Evolutionary conservation across 2,797 vertebrate species (phyloP).

Genomic region (Acomys russatus): DNA sequence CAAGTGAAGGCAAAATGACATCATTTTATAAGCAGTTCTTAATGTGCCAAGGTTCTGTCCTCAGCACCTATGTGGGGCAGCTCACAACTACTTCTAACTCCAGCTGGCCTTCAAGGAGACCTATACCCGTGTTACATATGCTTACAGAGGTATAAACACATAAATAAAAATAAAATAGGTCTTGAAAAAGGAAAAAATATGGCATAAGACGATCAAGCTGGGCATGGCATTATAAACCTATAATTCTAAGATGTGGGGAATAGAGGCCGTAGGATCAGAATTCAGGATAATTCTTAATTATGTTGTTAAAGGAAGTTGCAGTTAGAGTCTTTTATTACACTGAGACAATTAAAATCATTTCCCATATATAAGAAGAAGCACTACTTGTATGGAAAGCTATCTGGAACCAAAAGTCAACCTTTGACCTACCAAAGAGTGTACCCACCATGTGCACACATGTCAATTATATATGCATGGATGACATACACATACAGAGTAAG

Average conservation of each 20-base stretch:
- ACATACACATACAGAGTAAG: background rate
- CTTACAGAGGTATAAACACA: background rate
- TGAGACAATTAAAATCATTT: slow-evolving; percentile 55
- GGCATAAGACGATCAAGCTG: background rate
- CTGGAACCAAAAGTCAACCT: background rate
- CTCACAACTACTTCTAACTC: background rate
- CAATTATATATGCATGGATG: background rate
- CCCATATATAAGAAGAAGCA: slow-evolving; percentile 32
- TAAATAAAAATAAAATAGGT: background rate
- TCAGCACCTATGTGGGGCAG: background rate
- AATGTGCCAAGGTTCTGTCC: background rate
- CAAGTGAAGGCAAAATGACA: slow-evolving; percentile 38
- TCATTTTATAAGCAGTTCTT: background rate
- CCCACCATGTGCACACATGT: background rate
- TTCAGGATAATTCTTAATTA: background rate
- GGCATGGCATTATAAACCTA: background rate
- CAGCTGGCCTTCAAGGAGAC: background rate
- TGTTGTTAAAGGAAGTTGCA: background rate
- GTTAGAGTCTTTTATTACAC: background rate
- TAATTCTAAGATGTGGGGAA: background rate
- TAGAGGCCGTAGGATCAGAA: background rate
- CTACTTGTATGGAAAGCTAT: slow-evolving; percentile 23
- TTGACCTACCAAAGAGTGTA: background rate
- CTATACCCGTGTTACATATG: background rate
- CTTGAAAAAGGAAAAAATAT: background rate